These are phyloP conservation scores for Hydrophis major DNA, from an alignment of 2,797 vertebrate species.

Conservation along the genomic window DNA sequence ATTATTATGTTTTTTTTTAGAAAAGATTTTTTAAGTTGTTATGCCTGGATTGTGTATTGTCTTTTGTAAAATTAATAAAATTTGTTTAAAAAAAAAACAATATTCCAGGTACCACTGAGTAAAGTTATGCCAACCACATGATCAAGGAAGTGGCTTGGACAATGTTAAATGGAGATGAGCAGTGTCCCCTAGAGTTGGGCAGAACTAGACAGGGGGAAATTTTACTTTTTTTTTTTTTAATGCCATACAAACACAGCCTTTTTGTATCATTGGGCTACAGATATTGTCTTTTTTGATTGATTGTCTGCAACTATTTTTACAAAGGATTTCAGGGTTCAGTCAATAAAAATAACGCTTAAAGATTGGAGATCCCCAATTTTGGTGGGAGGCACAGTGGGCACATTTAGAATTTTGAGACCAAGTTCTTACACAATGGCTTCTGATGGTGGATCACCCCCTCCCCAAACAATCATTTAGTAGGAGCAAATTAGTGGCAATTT, in stretches of 20 bases:
- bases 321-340: background rate
- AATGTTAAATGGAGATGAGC: background rate
- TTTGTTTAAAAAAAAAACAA: background rate
- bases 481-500: background rate
- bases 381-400: background rate
- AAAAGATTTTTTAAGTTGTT: no score
- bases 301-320: background rate
- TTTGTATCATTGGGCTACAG: background rate
- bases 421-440: background rate
- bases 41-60: no score
- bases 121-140: background rate
- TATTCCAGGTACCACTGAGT: background rate
- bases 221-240: background rate
- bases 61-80: no score
- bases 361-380: background rate
- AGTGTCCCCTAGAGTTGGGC: background rate
- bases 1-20: no score
- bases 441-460: background rate
- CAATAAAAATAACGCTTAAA: background rate
- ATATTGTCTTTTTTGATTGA: background rate
- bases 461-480: background rate
- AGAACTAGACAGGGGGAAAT: background rate
- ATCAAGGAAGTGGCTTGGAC: background rate
- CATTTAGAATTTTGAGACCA: background rate
- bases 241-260: background rate